These are phyloP conservation scores for Litoditis marina DNA, from an alignment of 2,888 invertebrate species.

Conservation along the genomic window DNA sequence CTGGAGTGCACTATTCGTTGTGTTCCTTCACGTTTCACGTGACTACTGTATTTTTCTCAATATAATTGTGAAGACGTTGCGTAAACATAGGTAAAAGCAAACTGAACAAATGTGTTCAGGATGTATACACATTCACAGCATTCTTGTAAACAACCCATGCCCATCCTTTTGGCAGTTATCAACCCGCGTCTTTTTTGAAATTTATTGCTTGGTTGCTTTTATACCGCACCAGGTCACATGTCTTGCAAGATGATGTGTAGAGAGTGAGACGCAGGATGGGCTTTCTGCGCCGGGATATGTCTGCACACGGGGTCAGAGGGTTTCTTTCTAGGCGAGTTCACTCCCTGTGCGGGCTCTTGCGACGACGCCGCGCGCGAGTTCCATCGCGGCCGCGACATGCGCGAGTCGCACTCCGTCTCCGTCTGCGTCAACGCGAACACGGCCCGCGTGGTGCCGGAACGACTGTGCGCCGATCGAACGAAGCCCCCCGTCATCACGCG, in stretches of 20 bases:
- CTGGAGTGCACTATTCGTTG: background rate
- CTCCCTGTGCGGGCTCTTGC: slow-evolving; percentile 34
- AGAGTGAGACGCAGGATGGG: background rate
- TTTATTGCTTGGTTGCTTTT: too few species aligned
- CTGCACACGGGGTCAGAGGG: background rate
- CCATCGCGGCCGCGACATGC: slow-evolving; percentile 18
- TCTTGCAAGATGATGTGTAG: background rate
- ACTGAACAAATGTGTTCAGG: too few species aligned
- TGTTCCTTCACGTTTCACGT: too few species aligned
- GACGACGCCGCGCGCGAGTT: slow-evolving; percentile 26
- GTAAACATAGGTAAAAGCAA: too few species aligned
- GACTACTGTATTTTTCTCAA: too few species aligned
- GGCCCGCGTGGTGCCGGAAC: slow-evolving; percentile 54
- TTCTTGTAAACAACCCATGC: too few species aligned
- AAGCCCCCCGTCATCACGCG: slow-evolving; percentile 44
- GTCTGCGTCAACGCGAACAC: slow-evolving; percentile 52
- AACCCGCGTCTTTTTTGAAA: too few species aligned
- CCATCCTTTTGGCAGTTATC: too few species aligned
- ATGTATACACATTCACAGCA: too few species aligned
- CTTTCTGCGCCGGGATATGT: background rate
- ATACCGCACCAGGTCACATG: background rate
- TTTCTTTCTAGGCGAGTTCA: slow-evolving; percentile 37
- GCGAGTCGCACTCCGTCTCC: slow-evolving; percentile 36
- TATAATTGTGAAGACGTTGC: too few species aligned
- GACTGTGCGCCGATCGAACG: slow-evolving; percentile 54